Conservation (phyloP, 2,797 vertebrate genomes). For the Mus spretus region DNA sequence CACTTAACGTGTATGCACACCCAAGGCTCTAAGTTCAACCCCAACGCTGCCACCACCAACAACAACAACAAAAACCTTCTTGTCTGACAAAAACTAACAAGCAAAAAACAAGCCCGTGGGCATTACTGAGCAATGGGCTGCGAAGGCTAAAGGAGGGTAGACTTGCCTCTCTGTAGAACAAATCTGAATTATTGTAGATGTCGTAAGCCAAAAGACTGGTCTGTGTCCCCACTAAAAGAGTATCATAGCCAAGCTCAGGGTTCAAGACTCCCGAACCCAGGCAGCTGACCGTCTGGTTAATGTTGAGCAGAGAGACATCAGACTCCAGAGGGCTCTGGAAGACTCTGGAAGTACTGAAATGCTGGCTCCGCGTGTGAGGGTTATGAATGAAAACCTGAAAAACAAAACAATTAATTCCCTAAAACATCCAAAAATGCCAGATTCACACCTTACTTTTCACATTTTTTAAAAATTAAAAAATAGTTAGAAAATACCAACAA, state of each 20-base stretch:
- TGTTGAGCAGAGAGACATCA: conserved; percentile 96
- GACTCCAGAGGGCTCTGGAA: conserved; percentile 94
- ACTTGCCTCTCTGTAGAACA: conserved; percentile 97
- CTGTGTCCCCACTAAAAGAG: conserved; percentile 96
- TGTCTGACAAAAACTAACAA: neutral
- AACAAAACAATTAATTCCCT: conserved; percentile 55
- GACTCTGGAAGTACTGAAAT: conserved; percentile 89
- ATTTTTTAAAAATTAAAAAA: neutral
- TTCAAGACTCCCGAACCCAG: conserved; percentile 93
- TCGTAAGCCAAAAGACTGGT: conserved; percentile 97
- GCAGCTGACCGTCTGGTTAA: conserved; percentile 97
- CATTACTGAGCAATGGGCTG: neutral
- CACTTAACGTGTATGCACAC: neutral
- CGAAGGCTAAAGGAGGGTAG: neutral
- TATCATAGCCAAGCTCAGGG: conserved; percentile 92
- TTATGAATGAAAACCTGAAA: conserved; percentile 98
- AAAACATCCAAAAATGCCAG: conserved; percentile 36
- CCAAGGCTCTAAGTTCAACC: neutral
- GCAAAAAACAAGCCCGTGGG: neutral
- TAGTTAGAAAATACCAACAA: conserved; percentile 11
- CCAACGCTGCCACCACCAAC: neutral
- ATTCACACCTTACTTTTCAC: neutral
- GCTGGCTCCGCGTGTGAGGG: conserved; percentile 94
- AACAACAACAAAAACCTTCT: neutral
- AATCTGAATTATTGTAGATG: conserved; percentile 97